These are phyloP conservation scores for Misgurnus anguillicaudatus DNA, from an alignment of 2,113 vertebrate species.

Conservation along the genomic window DNA sequence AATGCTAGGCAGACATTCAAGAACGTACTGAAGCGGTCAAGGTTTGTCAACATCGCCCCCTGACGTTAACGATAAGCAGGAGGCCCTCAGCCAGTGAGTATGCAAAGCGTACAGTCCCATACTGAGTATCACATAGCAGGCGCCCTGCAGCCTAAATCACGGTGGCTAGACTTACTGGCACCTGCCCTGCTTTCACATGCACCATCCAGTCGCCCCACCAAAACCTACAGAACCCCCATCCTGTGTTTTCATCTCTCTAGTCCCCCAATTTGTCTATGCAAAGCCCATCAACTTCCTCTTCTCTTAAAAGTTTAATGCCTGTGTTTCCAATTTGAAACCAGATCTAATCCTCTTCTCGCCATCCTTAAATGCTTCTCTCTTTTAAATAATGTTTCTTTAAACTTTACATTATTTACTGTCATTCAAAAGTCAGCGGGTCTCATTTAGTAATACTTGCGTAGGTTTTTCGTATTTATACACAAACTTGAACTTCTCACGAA, in stretches of 20 bases:
- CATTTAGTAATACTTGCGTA: too few species aligned
- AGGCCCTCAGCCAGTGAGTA: conserved; percentile 78
- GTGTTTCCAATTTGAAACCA: neutral
- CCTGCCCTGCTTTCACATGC: conserved; percentile 93
- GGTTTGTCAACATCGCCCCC: conserved; percentile 43
- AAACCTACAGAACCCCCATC: conserved; percentile 72
- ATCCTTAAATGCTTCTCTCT: too few species aligned
- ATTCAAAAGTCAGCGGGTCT: too few species aligned
- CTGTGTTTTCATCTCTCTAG: conserved; percentile 12
- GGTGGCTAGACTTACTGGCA: conserved; percentile 99
- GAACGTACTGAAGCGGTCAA: conserved; percentile 38
- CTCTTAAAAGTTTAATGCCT: neutral
- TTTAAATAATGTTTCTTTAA: too few species aligned
- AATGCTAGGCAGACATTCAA: conserved; percentile 49
- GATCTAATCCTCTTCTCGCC: neutral
- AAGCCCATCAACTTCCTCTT: neutral
- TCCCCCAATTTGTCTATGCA: neutral
- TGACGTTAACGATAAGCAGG: conserved; percentile 68
- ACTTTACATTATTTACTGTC: too few species aligned
- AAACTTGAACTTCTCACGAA: too few species aligned
- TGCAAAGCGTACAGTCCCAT: conserved; percentile 90
- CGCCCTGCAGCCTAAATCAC: conserved; percentile 90
- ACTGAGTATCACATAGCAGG: conserved; percentile 96
- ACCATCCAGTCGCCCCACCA: conserved; percentile 83
- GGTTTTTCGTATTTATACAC: too few species aligned